phyloP scores from a whole-genome alignment of 2,888 invertebrate genomes.

The Drosophila vallismaia region DNA sequence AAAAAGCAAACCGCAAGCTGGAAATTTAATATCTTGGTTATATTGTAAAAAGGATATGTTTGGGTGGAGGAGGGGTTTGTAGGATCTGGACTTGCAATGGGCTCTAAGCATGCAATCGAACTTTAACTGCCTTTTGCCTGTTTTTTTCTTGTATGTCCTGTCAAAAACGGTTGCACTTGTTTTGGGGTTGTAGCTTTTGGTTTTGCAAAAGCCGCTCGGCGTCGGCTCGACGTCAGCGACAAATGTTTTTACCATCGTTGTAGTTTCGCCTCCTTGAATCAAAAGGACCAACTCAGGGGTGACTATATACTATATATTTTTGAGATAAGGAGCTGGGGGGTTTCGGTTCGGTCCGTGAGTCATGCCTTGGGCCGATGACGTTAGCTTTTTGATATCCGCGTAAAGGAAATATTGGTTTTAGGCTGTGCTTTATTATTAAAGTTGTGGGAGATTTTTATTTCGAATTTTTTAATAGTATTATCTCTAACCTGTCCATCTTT shows the following conservation, averaged over 20 bases:
- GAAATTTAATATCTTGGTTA: slow-evolving; percentile 43
- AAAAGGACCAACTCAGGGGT: background rate
- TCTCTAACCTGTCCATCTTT: too few species aligned
- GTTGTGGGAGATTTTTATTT: background rate
- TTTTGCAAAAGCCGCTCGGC: slow-evolving; percentile 29
- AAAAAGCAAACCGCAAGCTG: background rate
- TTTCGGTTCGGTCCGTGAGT: slow-evolving; percentile 46
- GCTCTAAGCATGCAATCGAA: slow-evolving; percentile 66
- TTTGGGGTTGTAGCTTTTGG: slow-evolving; percentile 10
- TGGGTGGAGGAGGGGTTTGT: background rate
- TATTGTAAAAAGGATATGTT: slow-evolving; percentile 6
- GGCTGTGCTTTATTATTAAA: slow-evolving; percentile 32
- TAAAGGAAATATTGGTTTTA: background rate
- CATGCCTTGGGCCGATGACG: slow-evolving; percentile 63
- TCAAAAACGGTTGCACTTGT: slow-evolving; percentile 29
- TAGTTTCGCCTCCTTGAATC: slow-evolving; percentile 36
- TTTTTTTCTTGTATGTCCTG: slow-evolving; percentile 64
- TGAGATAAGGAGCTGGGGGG: too few species aligned
- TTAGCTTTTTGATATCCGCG: slow-evolving; percentile 32
- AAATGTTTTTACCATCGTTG: slow-evolving; percentile 70
- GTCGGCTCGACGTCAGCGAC: slow-evolving; percentile 38
- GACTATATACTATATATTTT: too few species aligned
- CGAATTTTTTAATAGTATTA: too few species aligned
- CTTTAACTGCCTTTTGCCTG: slow-evolving; percentile 52
- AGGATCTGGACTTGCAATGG: slow-evolving; percentile 43